A percentile compares a stretch with the other conserved stretches of the same genome.
Conservation (phyloP, 2,113 vertebrate species). For the Perca fluviatilis region DNA sequence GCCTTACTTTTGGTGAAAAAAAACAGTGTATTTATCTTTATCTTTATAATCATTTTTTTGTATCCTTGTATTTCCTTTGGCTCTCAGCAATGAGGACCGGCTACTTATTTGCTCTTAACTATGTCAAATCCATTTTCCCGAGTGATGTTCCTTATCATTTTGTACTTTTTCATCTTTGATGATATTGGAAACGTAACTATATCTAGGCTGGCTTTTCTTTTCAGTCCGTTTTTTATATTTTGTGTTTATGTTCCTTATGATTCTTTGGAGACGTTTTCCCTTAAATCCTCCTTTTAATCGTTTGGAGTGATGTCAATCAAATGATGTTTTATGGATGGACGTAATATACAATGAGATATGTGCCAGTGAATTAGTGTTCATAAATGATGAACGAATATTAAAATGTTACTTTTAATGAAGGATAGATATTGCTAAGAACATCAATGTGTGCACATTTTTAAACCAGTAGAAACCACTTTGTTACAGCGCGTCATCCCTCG, state of each 20-base stretch:
- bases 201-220: slow-evolving; percentile 30
- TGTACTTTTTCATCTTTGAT: slow-evolving; percentile 38
- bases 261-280: slow-evolving; percentile 19
- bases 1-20: slow-evolving; percentile 76
- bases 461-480: slow-evolving; percentile 40
- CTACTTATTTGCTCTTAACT: slow-evolving; percentile 31
- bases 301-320: slow-evolving; percentile 8
- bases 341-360: slow-evolving; percentile 5
- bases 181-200: not conserved
- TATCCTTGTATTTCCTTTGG: slow-evolving; percentile 34
- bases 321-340: slow-evolving; percentile 4
- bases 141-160: slow-evolving; percentile 37
- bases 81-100: slow-evolving; percentile 6
- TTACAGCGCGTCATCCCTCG: slow-evolving; percentile 29
- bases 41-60: slow-evolving; percentile 30
- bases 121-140: slow-evolving; percentile 44
- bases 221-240: slow-evolving; percentile 14
- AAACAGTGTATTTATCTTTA: not conserved
- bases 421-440: slow-evolving; percentile 14
- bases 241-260: not conserved
- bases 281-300: slow-evolving; percentile 5
- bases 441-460: slow-evolving; percentile 35
- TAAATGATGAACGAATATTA: slow-evolving; percentile 26
- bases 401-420: slow-evolving; percentile 30
- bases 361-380: slow-evolving; percentile 33